These are phyloP conservation scores for Leptopterna dolabrata DNA, from an alignment of 2,888 invertebrate genomes.

Conservation along the genomic window DNA sequence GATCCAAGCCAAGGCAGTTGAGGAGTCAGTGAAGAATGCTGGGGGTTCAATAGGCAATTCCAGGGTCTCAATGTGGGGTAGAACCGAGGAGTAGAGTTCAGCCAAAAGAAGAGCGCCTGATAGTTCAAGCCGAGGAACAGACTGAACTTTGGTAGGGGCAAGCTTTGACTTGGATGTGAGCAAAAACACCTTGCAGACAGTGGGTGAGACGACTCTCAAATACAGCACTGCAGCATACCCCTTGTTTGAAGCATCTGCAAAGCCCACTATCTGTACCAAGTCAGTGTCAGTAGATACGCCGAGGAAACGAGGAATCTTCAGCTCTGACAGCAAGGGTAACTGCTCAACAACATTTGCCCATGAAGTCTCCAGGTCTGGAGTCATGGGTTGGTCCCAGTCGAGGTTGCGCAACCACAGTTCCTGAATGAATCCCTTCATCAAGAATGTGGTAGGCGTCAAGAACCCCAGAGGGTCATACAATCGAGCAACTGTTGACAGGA, in stretches of 20 bases:
- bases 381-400: constrained; percentile 24
- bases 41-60: background rate
- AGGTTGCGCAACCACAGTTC: constrained; percentile 9
- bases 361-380: background rate
- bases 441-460: constrained; percentile 1
- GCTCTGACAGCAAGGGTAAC: background rate
- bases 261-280: background rate
- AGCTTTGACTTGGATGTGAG: constrained; percentile 58
- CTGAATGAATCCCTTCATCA: constrained; percentile 22
- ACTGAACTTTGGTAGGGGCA: constrained; percentile 59
- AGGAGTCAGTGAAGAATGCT: constrained; percentile 63
- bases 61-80: background rate
- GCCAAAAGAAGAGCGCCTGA: constrained; percentile 59
- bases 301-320: constrained; percentile 1
- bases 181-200: background rate
- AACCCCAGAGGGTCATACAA: constrained; percentile 45
- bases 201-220: constrained; percentile 23
- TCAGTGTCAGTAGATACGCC: background rate
- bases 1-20: constrained; percentile 59
- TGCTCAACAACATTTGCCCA: background rate
- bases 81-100: background rate
- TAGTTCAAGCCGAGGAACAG: constrained; percentile 62
- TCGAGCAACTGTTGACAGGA: constrained; percentile 40
- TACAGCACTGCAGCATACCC: constrained; percentile 37
- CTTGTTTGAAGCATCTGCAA: background rate